Percentiles rank a stretch among this genome's conserved stretches.
These are phyloP conservation scores for Pteronotus mesoamericanus DNA, from an alignment of 2,797 vertebrate genomes.

Conservation along the genomic window DNA sequence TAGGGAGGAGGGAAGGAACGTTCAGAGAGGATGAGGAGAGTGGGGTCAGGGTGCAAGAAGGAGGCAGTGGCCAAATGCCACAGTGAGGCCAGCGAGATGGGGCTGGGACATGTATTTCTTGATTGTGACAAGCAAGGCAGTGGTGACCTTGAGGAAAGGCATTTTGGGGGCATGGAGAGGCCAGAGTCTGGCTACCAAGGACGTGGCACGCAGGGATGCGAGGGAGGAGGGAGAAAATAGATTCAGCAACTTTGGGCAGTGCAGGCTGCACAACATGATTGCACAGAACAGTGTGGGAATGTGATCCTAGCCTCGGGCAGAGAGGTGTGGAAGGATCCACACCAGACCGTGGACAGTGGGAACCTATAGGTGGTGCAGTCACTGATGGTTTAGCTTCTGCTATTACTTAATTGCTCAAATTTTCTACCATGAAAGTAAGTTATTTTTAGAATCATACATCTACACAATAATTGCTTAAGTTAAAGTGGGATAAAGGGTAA, in stretches of 20 bases:
- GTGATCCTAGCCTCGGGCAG: background rate
- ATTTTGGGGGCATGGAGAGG: background rate
- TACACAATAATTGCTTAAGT: background rate
- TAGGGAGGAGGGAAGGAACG: background rate
- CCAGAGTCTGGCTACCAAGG: background rate
- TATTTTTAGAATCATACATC: background rate
- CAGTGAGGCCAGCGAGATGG: background rate
- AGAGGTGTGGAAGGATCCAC: background rate
- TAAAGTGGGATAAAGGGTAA: background rate
- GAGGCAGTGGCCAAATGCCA: background rate
- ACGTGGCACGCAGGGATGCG: fast-evolving
- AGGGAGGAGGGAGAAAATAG: background rate
- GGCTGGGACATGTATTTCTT: background rate
- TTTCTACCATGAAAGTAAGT: background rate
- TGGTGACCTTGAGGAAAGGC: background rate
- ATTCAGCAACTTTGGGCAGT: background rate
- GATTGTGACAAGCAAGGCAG: background rate
- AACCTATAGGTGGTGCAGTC: background rate
- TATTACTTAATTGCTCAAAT: background rate
- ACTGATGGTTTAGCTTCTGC: background rate
- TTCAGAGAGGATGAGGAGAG: background rate
- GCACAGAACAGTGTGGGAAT: fast-evolving
- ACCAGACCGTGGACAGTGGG: background rate
- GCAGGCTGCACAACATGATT: fast-evolving
- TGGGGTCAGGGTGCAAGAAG: too few species aligned